Conservation (phyloP, 2,797 vertebrate genomes). For the Rhinatrema bivittatum region DNA sequence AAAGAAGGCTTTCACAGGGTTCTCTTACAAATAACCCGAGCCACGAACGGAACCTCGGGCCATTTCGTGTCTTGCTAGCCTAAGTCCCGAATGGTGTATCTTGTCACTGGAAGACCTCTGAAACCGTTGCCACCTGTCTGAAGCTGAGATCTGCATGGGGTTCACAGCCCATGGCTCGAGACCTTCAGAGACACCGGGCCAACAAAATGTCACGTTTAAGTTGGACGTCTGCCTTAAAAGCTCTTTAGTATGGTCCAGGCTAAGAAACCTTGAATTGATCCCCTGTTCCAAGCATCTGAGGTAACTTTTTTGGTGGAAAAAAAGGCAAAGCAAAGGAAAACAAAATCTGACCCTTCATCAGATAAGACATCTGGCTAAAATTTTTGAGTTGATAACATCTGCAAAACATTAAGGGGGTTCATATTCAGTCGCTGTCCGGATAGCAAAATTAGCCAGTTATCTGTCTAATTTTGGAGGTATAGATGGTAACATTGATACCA, state of each 20-base stretch:
- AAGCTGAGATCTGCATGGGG: conserved; percentile 13
- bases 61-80: not conserved
- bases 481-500: too few species aligned
- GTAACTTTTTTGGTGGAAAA: too few species aligned
- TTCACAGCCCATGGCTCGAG: conserved; percentile 4
- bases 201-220: conserved; percentile 2
- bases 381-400: too few species aligned
- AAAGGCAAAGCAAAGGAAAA: too few species aligned
- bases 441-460: too few species aligned
- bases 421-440: too few species aligned
- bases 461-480: too few species aligned
- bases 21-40: conserved; percentile 13
- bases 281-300: too few species aligned
- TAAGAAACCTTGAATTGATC: not conserved
- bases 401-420: too few species aligned
- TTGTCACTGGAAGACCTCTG: conserved; percentile 6
- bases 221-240: conserved; percentile 8
- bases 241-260: not conserved
- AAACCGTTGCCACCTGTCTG: conserved; percentile 5
- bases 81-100: conserved; percentile 5
- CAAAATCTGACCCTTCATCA: too few species aligned
- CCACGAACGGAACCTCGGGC: not conserved
- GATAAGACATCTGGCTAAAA: too few species aligned
- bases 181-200: not conserved
- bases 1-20: conserved; percentile 18